Percentiles rank a stretch among this genome's conserved stretches.
Conservation (phyloP, 2,113 vertebrate genomes). For the Xenotilapia longispinis region DNA sequence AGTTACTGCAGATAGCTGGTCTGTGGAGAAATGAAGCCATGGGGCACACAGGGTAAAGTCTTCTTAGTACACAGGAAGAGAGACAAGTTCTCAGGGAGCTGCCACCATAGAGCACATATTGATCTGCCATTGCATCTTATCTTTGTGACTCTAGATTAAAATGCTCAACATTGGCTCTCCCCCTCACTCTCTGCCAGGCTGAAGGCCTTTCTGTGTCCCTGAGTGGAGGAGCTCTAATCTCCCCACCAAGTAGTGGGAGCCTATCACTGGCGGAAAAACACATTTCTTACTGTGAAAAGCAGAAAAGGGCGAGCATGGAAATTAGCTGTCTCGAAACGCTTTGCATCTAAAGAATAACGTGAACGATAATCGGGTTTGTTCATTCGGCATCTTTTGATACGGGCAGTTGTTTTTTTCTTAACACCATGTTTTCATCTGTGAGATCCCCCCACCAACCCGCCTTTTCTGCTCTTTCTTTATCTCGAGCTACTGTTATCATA, state of each 20-base stretch:
- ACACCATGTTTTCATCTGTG: background rate
- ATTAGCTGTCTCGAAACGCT: constrained; percentile 29
- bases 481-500: constrained; percentile 32
- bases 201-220: constrained; percentile 64
- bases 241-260: constrained; percentile 59
- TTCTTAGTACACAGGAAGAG: constrained; percentile 52
- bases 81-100: constrained; percentile 65
- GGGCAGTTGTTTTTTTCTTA: background rate
- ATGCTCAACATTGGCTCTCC: constrained; percentile 64
- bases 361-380: constrained; percentile 41
- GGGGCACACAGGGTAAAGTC: constrained; percentile 53
- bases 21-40: constrained; percentile 60
- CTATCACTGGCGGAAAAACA: constrained; percentile 46
- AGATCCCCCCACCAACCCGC: background rate
- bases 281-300: constrained; percentile 5
- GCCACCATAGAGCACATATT: constrained; percentile 64
- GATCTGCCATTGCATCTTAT: constrained; percentile 75
- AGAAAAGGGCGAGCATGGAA: constrained; percentile 22
- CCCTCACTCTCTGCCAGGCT: constrained; percentile 51
- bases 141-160: constrained; percentile 73
- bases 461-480: background rate
- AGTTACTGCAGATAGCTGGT: constrained; percentile 54
- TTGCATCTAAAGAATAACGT: constrained; percentile 18
- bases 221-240: constrained; percentile 72
- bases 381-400: background rate